A percentile compares a stretch with the other conserved stretches of the same genome.
Conservation (phyloP, 2,797 vertebrate genomes). For the Myioborus miniatus region DNA sequence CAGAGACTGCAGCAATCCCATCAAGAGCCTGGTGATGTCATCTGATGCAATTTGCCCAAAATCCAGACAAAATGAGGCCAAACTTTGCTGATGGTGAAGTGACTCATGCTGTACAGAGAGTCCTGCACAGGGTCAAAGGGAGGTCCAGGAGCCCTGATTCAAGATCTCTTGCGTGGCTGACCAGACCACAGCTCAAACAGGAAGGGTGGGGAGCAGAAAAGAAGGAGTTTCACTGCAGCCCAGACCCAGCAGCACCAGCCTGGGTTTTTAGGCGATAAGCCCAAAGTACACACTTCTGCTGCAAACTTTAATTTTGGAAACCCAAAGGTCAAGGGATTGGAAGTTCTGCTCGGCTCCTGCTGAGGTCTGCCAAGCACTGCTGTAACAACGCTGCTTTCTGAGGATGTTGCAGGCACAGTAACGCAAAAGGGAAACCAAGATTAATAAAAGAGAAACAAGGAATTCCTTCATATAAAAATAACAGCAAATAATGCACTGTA, state of each 20-base stretch:
- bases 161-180: not conserved
- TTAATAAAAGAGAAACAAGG: constrained; percentile 21
- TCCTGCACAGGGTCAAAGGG: not conserved
- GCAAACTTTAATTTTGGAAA: constrained; percentile 16
- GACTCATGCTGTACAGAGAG: not conserved
- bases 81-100: not conserved
- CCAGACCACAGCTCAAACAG: constrained; percentile 14
- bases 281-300: constrained; percentile 4
- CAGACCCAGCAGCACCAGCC: not conserved
- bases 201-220: constrained; percentile 42
- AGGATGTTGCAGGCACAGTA: not conserved
- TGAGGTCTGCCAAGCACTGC: constrained; percentile 22
- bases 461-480: constrained; percentile 41
- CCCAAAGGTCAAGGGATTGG: constrained; percentile 45
- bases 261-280: not conserved
- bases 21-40: not conserved
- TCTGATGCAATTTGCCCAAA: not conserved
- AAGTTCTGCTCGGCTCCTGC: not conserved
- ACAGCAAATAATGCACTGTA: constrained; percentile 13
- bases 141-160: constrained; percentile 33
- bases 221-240: not conserved
- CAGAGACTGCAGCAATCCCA: not conserved
- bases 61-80: not conserved
- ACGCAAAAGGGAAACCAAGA: not conserved
- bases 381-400: not conserved